These are phyloP conservation scores for Morone saxatilis DNA, from an alignment of 2,113 vertebrate genomes.

Conservation along the genomic window DNA sequence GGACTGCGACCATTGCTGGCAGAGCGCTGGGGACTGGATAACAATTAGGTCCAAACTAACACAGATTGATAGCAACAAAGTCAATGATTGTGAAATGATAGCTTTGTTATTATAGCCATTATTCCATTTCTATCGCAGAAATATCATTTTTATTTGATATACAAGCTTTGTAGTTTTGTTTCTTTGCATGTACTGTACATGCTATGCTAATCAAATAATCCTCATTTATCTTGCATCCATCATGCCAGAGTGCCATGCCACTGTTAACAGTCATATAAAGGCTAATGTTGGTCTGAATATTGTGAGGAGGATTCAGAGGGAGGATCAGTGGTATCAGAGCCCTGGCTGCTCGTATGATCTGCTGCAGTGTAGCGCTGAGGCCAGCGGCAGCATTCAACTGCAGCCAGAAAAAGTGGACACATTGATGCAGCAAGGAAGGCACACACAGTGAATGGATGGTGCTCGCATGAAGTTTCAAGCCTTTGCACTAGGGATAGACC, in stretches of 20 bases:
- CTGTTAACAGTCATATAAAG: not conserved
- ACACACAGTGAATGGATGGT: not conserved
- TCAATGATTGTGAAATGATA: not conserved
- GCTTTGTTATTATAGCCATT: not conserved
- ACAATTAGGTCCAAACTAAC: conserved; percentile 18
- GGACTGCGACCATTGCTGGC: conserved; percentile 40
- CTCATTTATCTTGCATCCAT: not conserved
- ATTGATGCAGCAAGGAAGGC: not conserved
- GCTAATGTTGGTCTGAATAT: conserved; percentile 2
- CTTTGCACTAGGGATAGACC: too few species aligned
- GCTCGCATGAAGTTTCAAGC: not conserved
- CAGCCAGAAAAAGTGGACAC: not conserved
- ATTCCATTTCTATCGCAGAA: not conserved
- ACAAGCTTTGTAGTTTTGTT: not conserved
- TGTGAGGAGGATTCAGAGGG: conserved; percentile 8
- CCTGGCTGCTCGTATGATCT: not conserved
- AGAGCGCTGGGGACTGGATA: conserved; percentile 4
- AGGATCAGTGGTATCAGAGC: not conserved
- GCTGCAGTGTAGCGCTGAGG: not conserved
- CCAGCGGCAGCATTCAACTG: not conserved
- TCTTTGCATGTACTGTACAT: not conserved
- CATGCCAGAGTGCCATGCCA: not conserved
- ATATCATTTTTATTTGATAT: not conserved
- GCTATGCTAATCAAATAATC: not conserved
- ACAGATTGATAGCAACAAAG: not conserved